Percentiles rank a stretch among this genome's conserved stretches.
Evolutionary conservation across 2,888 invertebrate genomes (phyloP).

Genomic region (Coenonympha glycerion): DNA sequence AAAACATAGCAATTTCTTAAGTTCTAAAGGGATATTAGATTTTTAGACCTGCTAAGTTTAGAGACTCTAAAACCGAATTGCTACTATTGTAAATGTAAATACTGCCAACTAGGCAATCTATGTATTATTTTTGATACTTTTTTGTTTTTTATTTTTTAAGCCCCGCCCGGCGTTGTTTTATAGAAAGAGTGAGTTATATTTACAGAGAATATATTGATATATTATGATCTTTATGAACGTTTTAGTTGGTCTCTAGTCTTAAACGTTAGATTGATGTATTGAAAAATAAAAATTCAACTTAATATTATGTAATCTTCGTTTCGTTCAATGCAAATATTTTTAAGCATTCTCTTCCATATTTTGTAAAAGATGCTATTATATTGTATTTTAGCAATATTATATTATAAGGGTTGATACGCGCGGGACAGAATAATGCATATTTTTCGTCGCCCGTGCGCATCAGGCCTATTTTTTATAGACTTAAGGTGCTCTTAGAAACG

Average conservation of each 20-base stretch:
- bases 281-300: not conserved
- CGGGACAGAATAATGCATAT: not conserved
- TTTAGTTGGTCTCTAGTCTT: slow-evolving; percentile 71
- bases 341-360: slow-evolving; percentile 57
- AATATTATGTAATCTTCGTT: slow-evolving; percentile 24
- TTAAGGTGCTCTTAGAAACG: slow-evolving; percentile 62
- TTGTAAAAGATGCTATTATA: slow-evolving; percentile 59
- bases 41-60: no score
- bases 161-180: slow-evolving; percentile 41
- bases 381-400: slow-evolving; percentile 45
- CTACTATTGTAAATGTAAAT: no score
- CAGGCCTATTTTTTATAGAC: slow-evolving; percentile 30
- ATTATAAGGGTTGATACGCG: not conserved
- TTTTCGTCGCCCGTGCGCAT: not conserved
- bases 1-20: no score
- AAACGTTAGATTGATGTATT: slow-evolving; percentile 42
- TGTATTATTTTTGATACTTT: no score
- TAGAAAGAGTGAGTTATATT: slow-evolving; percentile 52
- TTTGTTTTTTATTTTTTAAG: slow-evolving; percentile 50
- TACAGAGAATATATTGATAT: slow-evolving; percentile 42
- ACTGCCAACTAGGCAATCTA: no score
- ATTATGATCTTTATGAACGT: slow-evolving; percentile 57
- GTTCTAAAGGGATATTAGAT: no score
- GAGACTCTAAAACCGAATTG: no score
- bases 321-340: slow-evolving; percentile 52